Conservation (phyloP, 2,888 invertebrate genomes). For the Artemia sinica region DNA sequence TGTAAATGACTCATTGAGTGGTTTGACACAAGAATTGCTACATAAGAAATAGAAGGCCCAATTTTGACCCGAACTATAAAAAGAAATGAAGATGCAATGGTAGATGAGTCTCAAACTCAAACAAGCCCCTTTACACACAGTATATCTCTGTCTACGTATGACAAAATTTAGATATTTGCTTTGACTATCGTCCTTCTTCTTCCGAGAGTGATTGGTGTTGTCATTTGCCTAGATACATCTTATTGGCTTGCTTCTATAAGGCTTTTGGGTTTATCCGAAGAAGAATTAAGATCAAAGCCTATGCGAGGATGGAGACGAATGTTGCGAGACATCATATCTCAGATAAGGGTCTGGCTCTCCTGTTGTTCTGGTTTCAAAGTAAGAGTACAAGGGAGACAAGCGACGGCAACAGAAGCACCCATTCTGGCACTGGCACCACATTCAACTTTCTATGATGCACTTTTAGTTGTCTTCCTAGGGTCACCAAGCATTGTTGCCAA, state of each 20-base stretch:
- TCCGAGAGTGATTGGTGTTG: constrained; percentile 56
- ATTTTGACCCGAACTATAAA: no score
- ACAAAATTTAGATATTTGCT: constrained; percentile 52
- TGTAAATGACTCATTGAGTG: no score
- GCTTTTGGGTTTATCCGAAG: constrained; percentile 56
- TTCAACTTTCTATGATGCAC: constrained; percentile 74
- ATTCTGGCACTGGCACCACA: constrained; percentile 76
- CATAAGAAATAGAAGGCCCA: no score
- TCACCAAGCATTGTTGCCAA: constrained; percentile 79
- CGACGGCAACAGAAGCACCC: constrained; percentile 55
- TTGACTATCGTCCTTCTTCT: constrained; percentile 69
- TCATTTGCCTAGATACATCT: constrained; percentile 54
- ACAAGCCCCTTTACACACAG: no score
- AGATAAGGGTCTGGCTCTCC: constrained; percentile 56
- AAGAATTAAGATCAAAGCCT: constrained; percentile 57
- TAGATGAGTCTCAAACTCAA: no score
- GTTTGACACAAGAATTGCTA: no score
- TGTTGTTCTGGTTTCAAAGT: constrained; percentile 62
- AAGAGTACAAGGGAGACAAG: constrained; percentile 55
- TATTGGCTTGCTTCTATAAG: constrained; percentile 72
- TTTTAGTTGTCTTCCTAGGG: constrained; percentile 61
- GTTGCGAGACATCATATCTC: constrained; percentile 45
- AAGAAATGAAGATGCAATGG: no score
- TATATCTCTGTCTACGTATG: no score
- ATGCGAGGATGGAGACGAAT: constrained; percentile 72